Base-by-base conservation (phyloP, 2,113 vertebrate species). In the Choloepus hoffmanni region DNA sequence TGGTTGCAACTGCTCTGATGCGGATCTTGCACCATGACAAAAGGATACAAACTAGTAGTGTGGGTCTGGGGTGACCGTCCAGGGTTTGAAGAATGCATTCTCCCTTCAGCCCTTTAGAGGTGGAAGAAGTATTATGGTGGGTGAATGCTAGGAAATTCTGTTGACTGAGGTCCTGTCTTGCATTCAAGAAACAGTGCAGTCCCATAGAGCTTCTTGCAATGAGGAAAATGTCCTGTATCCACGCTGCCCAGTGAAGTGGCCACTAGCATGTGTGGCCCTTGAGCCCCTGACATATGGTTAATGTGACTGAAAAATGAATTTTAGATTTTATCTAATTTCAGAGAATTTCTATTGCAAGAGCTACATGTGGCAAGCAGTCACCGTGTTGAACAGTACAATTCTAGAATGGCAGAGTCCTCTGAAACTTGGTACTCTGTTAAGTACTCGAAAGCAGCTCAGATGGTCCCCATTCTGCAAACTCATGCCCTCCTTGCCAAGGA, bases 331-430 rank as follows among this genome's bases (percentile, higher is more conserved):
- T 48, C 79, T 93, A 10, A 92, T 90, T 89, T 93, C 72, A 94
- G 89, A 92, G 95, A 92, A 92, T 83, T 83, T 24, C 7, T 40
- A 65, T 45, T 89, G 86, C 76, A 95, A 93, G 15, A 94, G 87
- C 67, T 93, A 50, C 89, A 45, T 11, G 67, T 78, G 91, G 48
- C 92, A 79, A 95, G 74, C 33, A 30, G 50, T 63, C 67, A 18
- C 84, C 76, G 55, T 63, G 18, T 24, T 77, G 53, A 23, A 89
- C 14, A 62, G 33, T 24, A 48, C 60, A n/a, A 45, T 76, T 92
- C 55, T 83, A 73, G 62, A 83, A 70, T 43, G 5, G 26, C 14
- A 40, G 63, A 58, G 33, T 85, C 68, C 11, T 72, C 74, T 45
- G 58, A 94, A 55, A 26, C 40, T 28, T 50, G 14, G 28, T 36